Percentiles rank a stretch among this genome's conserved stretches.
These are phyloP conservation scores for Halesus radiatus DNA, from an alignment of 1,140 invertebrate genomes.

Conservation along the genomic window DNA sequence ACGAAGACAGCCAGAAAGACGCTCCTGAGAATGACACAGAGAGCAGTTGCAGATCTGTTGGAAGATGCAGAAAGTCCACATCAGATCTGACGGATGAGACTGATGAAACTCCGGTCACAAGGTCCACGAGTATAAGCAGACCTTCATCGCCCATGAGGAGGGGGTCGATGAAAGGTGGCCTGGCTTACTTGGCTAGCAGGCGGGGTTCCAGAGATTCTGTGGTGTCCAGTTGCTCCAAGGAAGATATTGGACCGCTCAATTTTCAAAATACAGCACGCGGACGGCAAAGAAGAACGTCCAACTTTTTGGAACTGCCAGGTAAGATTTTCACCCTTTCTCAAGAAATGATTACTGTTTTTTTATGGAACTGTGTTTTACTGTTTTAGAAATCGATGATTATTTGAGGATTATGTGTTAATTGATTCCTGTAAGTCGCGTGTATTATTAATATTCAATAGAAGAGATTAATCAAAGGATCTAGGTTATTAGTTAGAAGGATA, in stretches of 20 bases:
- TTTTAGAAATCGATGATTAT: too few species aligned
- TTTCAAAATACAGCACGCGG: slow-evolving; percentile 82
- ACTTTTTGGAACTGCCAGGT: slow-evolving; percentile 91
- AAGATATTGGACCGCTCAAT: slow-evolving; percentile 83
- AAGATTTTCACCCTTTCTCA: slow-evolving; percentile 48
- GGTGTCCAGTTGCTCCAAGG: slow-evolving; percentile 75
- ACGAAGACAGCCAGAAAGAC: slow-evolving; percentile 61
- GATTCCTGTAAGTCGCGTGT: too few species aligned
- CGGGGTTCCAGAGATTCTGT: slow-evolving; percentile 78
- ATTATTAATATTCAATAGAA: too few species aligned
- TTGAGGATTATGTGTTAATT: too few species aligned
- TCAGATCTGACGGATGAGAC: slow-evolving; percentile 80
- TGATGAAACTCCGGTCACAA: slow-evolving; percentile 73
- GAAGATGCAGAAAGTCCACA: slow-evolving; percentile 77
- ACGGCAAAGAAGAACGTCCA: slow-evolving; percentile 83
- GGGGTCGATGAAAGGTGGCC: slow-evolving; percentile 76
- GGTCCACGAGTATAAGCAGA: slow-evolving; percentile 74
- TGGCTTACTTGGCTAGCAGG: slow-evolving; percentile 82
- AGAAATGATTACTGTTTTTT: too few species aligned
- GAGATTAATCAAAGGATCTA: too few species aligned
- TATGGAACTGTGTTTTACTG: too few species aligned
- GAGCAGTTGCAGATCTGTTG: slow-evolving; percentile 62
- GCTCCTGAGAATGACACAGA: slow-evolving; percentile 63
- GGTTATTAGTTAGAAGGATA: too few species aligned
- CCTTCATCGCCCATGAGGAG: slow-evolving; percentile 72